Conservation (phyloP, 2,888 invertebrate genomes). For the Coremacera marginata region DNA sequence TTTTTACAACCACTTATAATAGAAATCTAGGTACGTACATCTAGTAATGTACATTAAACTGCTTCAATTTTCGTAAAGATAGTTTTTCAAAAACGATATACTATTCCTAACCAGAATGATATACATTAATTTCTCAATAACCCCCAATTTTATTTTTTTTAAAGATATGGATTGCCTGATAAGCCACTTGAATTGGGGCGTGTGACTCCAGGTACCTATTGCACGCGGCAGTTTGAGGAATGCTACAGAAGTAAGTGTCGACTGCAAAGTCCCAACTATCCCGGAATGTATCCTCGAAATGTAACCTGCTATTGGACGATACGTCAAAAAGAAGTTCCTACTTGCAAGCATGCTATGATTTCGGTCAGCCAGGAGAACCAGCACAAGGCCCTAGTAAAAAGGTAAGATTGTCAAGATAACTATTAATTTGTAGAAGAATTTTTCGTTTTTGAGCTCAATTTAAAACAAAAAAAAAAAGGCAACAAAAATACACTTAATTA, state of each 20-base stretch:
- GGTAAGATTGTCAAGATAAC: constrained; percentile 51
- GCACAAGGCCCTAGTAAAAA: constrained; percentile 70
- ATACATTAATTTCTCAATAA: too few relatives aligned
- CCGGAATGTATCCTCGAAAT: constrained; percentile 84
- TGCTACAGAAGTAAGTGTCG: constrained; percentile 87
- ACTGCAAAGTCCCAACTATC: constrained; percentile 91
- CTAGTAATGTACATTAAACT: too few relatives aligned
- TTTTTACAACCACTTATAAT: too few relatives aligned
- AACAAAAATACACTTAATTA: background rate
- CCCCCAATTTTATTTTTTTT: background rate
- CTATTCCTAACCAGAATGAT: too few relatives aligned
- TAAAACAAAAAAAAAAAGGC: background rate
- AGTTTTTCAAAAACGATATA: too few relatives aligned
- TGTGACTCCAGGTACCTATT: constrained; percentile 86
- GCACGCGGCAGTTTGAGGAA: constrained; percentile 87
- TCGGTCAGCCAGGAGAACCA: constrained; percentile 84
- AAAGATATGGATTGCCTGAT: constrained; percentile 80
- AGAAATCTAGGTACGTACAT: too few relatives aligned
- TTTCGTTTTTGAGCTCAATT: background rate
- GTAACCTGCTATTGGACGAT: constrained; percentile 92
- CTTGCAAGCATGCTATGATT: constrained; percentile 92
- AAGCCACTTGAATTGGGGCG: constrained; percentile 86
- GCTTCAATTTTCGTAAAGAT: too few relatives aligned
- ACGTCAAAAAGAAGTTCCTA: constrained; percentile 86
- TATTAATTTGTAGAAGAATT: background rate